Base-by-base conservation (phyloP, 2,113 vertebrate genomes). In the Stegastes partitus region DNA sequence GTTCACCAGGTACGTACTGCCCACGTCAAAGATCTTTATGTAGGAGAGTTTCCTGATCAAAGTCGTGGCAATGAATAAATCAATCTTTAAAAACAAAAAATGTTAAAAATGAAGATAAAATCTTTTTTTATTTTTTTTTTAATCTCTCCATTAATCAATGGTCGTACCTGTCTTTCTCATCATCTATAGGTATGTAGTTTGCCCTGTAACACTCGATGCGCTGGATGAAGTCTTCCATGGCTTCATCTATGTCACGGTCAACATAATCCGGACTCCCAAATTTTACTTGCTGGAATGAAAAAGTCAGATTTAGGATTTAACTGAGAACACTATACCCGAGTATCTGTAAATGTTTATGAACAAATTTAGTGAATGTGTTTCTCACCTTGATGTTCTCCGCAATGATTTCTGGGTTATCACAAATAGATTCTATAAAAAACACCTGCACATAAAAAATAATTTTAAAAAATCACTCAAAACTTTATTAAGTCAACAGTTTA, bases 11-110 rank as follows among this genome's bases (percentile, higher is more conserved):
- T 96, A 97, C 23, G 95, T 93, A 16, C 91, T 91, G 8, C 97
- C 96, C 82, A 96, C 96, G 1, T 98, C 95, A 14, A 96, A 98
- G 77, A 98, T 98, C 92, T 97, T 97, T 85, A 98, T 98, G 92
- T 96, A 98, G 71, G 97, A 97, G 22, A 97, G 82, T 21, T 89
- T 92, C 39, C 96, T 98, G 85, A 65, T 64, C 6, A 42, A 51
- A 65, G 23, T 23, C 21, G 16, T 5, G 3, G 2, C 19, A 42
- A 12, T 59, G 8, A 3, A 19, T 8, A 54, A 44, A 58, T 58
- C 0, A n/a, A 31, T 39, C 3, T 7, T 37, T n/a, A 7, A 64
- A 19, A 25, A 39, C 14, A 0, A 34, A n/a, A n/a, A n/a, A n/a
- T n/a, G n/a, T n/a, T n/a, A n/a, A n/a, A n/a, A n/a, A n/a, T n/a